These are phyloP conservation scores for Ciconia nigra DNA, from an alignment of 2,797 vertebrate species.

Conservation along the genomic window DNA sequence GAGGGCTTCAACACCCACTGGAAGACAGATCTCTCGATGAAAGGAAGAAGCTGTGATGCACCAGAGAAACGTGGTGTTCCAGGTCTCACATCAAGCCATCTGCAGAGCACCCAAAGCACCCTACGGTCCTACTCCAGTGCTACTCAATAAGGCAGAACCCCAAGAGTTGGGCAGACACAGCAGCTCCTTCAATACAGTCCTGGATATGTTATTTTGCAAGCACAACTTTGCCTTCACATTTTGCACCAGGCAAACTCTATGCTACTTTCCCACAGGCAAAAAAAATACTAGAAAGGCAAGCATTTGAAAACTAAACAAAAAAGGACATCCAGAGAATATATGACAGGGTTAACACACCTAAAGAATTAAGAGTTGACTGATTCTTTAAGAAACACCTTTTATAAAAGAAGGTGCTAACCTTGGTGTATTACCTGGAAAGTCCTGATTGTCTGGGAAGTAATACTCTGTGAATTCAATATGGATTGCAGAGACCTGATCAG, in stretches of 20 bases:
- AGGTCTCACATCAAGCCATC: not conserved
- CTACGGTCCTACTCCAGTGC: not conserved
- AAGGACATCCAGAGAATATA: not conserved
- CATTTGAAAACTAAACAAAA: not conserved
- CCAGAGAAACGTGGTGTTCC: not conserved
- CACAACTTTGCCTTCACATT: not conserved
- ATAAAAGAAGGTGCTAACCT: constrained; percentile 44
- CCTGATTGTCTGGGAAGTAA: constrained; percentile 90
- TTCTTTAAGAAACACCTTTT: not conserved
- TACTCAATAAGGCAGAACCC: not conserved
- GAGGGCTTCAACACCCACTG: not conserved
- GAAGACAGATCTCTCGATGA: not conserved
- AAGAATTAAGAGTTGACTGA: not conserved
- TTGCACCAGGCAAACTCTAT: not conserved
- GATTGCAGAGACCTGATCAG: constrained; percentile 86
- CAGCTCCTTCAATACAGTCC: not conserved
- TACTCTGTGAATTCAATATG: constrained; percentile 97
- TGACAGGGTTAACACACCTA: not conserved
- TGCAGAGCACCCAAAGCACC: not conserved
- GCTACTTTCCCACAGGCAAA: not conserved
- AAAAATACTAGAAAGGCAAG: not conserved
- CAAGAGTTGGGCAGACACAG: not conserved
- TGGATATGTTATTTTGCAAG: not conserved
- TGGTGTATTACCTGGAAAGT: constrained; percentile 82
- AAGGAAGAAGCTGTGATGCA: not conserved